These are phyloP conservation scores for Gasteruption jaculator DNA, from an alignment of 2,888 invertebrate species.

Conservation along the genomic window DNA sequence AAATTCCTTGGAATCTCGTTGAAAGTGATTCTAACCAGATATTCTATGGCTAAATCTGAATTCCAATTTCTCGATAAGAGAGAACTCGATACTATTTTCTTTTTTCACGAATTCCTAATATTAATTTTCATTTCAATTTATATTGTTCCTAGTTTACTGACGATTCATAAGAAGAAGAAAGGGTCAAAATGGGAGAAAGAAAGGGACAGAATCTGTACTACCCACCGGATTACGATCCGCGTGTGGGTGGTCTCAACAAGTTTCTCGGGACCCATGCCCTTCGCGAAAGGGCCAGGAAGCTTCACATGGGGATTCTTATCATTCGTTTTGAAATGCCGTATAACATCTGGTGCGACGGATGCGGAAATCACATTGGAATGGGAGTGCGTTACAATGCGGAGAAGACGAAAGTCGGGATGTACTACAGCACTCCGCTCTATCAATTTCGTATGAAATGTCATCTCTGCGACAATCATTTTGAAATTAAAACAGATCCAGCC, in stretches of 20 bases:
- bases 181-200: conserved; percentile 95
- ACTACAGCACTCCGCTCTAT: conserved; percentile 95
- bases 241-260: conserved; percentile 89
- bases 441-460: conserved; percentile 99
- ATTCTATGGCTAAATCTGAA: too few species aligned
- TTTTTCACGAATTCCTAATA: too few species aligned
- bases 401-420: conserved; percentile 93
- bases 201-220: conserved; percentile 98
- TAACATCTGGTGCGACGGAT: conserved; percentile 99
- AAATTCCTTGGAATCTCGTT: too few species aligned
- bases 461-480: conserved; percentile 93
- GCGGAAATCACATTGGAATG: conserved; percentile 98
- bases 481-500: conserved; percentile 97
- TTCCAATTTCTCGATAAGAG: too few species aligned
- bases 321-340: conserved; percentile 99
- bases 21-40: too few species aligned
- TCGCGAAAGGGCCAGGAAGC: conserved; percentile 91
- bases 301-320: conserved; percentile 90
- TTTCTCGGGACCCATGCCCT: conserved; percentile 93
- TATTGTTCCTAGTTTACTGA: too few species aligned
- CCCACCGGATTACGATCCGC: conserved; percentile 97
- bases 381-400: conserved; percentile 97
- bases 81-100: too few species aligned
- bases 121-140: too few species aligned
- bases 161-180: too few species aligned